Percentiles rank a stretch among this genome's conserved stretches.
phyloP scores from a whole-genome alignment of 2,113 vertebrate species.

The Lepisosteus osseus region DNA sequence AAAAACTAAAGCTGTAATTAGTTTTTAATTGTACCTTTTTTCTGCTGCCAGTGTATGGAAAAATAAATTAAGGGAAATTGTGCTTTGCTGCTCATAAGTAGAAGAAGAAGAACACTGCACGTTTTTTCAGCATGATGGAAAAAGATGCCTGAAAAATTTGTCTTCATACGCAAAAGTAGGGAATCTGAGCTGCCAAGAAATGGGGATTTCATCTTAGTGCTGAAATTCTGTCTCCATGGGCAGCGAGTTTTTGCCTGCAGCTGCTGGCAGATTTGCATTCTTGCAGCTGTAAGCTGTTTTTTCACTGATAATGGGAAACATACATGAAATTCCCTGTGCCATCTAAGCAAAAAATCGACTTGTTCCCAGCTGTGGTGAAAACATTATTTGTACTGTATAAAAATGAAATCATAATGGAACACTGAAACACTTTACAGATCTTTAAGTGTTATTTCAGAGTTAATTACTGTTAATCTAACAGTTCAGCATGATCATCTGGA shows the following conservation, averaged over 20 bases:
- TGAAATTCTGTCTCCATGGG: conserved; percentile 8
- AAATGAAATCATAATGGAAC: too few species aligned
- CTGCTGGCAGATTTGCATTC: conserved; percentile 18
- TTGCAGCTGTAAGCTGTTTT: not conserved
- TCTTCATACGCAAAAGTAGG: conserved; percentile 6
- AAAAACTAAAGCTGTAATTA: too few species aligned
- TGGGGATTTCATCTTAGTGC: not conserved
- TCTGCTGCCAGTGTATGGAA: not conserved
- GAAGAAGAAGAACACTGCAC: too few species aligned
- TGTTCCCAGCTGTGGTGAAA: not conserved
- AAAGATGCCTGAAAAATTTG: not conserved
- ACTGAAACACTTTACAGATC: too few species aligned
- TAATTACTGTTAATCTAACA: too few species aligned
- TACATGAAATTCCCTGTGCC: not conserved
- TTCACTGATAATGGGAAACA: not conserved
- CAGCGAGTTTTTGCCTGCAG: conserved; percentile 6
- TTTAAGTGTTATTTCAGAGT: too few species aligned
- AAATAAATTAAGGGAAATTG: not conserved
- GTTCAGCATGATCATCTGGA: too few species aligned
- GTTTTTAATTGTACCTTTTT: not conserved
- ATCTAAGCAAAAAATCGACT: not conserved
- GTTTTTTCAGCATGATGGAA: not conserved
- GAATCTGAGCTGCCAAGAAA: conserved; percentile 11
- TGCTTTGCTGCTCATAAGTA: not conserved
- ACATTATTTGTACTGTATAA: too few species aligned